These are phyloP conservation scores for Aurelia coerulea DNA, from an alignment of 30 jellyfish, hydroid and myxozoan genomes.

Conservation along the genomic window DNA sequence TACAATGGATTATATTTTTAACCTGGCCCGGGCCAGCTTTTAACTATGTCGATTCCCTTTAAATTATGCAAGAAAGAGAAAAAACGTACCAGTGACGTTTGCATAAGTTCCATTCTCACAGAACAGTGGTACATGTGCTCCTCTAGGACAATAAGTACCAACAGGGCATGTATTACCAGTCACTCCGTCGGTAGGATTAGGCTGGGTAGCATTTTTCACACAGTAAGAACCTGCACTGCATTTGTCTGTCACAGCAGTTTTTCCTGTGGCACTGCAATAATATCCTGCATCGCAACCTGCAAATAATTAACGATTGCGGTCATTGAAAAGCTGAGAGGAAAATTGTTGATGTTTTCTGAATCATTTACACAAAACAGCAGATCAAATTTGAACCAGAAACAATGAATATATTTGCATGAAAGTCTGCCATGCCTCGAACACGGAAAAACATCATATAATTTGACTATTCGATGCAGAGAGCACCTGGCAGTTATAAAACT, in stretches of 20 bases:
- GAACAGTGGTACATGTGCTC: constrained; percentile 66
- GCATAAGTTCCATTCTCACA: constrained; percentile 94
- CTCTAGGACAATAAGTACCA: constrained; percentile 87
- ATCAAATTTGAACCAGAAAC: not conserved
- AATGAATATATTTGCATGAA: too few relatives aligned
- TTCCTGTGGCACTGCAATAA: constrained; percentile 92
- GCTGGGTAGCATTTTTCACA: constrained; percentile 55
- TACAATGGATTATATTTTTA: too few relatives aligned
- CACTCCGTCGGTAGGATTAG: constrained; percentile 66
- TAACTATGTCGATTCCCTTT: too few relatives aligned
- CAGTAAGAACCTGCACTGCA: constrained; percentile 92
- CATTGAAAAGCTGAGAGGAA: not conserved
- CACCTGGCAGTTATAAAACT: too few relatives aligned
- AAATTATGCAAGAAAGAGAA: too few relatives aligned
- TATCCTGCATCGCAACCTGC: constrained; percentile 93
- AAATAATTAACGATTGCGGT: not conserved
- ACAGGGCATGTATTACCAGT: constrained; percentile 90
- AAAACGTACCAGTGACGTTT: constrained; percentile 78
- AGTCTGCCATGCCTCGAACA: too few relatives aligned
- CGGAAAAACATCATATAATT: too few relatives aligned
- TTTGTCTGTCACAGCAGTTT: constrained; percentile 69
- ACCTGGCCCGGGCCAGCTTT: too few relatives aligned
- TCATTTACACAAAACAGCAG: not conserved
- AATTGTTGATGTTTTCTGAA: not conserved
- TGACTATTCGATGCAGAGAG: too few relatives aligned